Percentiles rank a stretch among this genome's conserved stretches.
phyloP scores from a whole-genome alignment of 2,888 invertebrate species.

The Ramazzottius varieornatus region DNA sequence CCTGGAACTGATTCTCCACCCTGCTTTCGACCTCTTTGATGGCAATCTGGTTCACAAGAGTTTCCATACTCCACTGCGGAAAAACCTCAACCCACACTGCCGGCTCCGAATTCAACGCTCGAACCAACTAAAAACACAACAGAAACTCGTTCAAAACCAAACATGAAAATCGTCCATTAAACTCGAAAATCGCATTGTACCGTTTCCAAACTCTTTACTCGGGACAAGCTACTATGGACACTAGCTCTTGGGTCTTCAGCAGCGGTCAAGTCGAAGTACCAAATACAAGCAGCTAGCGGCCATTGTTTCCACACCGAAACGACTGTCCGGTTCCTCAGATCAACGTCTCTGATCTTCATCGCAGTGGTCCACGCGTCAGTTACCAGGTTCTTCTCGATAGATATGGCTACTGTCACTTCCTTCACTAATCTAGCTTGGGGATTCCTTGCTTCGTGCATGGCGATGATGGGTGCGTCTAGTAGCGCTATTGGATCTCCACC shows the following conservation, averaged over 20 bases:
- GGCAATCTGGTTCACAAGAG: background rate
- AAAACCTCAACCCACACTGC: background rate
- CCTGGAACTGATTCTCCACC: background rate
- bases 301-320: background rate
- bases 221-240: background rate
- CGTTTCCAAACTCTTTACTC: background rate
- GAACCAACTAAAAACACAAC: background rate
- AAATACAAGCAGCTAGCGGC: background rate
- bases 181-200: background rate
- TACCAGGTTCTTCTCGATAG: background rate
- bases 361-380: background rate
- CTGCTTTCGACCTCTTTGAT: background rate
- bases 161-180: background rate
- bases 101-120: background rate
- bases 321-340: background rate
- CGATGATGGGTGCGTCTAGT: background rate
- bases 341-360: background rate
- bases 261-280: background rate
- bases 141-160: background rate
- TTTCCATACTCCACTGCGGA: background rate
- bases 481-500: background rate
- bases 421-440: background rate
- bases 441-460: background rate
- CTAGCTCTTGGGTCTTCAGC: background rate
- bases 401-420: background rate